Percentiles rank a stretch among this genome's conserved stretches.
phyloP scores from a whole-genome alignment of 1,140 invertebrate genomes.

The Temnothorax curvispinosus region DNA sequence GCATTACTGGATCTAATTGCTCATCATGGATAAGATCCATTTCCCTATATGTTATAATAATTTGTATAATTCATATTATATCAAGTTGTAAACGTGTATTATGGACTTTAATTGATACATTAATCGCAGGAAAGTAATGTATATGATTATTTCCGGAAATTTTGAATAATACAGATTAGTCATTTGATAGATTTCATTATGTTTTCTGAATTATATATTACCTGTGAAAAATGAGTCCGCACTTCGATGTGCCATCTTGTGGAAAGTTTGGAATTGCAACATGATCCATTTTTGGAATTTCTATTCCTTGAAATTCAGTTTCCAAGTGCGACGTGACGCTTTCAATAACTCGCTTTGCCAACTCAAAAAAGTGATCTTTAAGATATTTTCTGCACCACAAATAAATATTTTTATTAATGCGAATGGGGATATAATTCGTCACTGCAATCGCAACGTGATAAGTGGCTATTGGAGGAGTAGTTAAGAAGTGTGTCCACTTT shows the following conservation, averaged over 20 bases:
- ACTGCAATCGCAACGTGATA: not conserved
- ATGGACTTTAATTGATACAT: not conserved
- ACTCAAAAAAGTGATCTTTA: not conserved
- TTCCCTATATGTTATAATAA: not conserved
- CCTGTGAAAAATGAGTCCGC: not conserved
- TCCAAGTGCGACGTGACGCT: not conserved
- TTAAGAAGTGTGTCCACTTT: not conserved
- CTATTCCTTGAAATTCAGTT: not conserved
- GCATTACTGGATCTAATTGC: slow-evolving; percentile 82
- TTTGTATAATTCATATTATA: too few relatives aligned
- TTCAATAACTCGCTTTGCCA: not conserved
- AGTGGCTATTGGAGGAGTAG: not conserved
- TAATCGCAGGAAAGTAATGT: not conserved
- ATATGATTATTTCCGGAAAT: not conserved
- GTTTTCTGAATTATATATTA: not conserved
- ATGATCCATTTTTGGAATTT: not conserved
- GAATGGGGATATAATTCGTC: not conserved
- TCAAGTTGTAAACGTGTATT: too few relatives aligned
- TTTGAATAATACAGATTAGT: not conserved
- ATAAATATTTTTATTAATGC: not conserved
- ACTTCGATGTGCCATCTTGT: not conserved
- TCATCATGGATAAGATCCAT: slow-evolving; percentile 15
- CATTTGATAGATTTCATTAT: not conserved
- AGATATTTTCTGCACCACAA: not conserved
- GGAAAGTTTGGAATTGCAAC: not conserved